These are phyloP conservation scores for Gorsachius goisagi DNA, from an alignment of 2,113 vertebrate genomes.

Conservation along the genomic window DNA sequence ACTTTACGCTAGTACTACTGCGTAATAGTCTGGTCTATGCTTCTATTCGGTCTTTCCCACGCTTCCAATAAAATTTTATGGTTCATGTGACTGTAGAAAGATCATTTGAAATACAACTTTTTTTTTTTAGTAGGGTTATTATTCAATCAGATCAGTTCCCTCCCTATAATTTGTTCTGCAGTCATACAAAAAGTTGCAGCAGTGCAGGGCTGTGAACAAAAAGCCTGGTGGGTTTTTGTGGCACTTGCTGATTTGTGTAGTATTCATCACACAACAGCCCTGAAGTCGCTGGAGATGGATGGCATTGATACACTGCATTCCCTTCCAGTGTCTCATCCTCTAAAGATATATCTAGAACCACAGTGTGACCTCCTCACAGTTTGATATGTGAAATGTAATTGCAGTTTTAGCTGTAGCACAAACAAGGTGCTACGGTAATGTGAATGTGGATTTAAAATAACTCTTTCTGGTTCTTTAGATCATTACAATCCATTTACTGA, in stretches of 20 bases:
- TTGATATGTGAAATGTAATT: neutral
- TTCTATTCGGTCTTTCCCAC: neutral
- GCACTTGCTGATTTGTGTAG: neutral
- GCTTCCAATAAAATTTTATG: neutral
- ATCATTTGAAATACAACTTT: neutral
- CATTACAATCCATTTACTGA: slow-evolving; percentile 89
- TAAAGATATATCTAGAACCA: neutral
- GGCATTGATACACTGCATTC: neutral
- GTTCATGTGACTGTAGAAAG: neutral
- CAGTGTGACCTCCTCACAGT: neutral
- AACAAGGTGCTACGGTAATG: neutral
- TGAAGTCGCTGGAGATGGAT: neutral
- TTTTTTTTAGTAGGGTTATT: neutral
- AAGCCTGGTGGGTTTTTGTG: neutral
- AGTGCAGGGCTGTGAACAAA: neutral
- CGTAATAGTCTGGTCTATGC: neutral
- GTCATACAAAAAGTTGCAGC: neutral
- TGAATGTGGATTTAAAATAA: slow-evolving; percentile 26
- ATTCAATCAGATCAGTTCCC: neutral
- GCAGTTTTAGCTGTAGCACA: neutral
- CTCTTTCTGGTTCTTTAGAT: slow-evolving; percentile 85
- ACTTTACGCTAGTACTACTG: neutral
- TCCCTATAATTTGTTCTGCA: neutral
- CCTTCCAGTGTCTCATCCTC: neutral
- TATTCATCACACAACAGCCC: neutral